Conservation (phyloP, 2,113 vertebrate genomes). For the Corvus moneduloides region DNA sequence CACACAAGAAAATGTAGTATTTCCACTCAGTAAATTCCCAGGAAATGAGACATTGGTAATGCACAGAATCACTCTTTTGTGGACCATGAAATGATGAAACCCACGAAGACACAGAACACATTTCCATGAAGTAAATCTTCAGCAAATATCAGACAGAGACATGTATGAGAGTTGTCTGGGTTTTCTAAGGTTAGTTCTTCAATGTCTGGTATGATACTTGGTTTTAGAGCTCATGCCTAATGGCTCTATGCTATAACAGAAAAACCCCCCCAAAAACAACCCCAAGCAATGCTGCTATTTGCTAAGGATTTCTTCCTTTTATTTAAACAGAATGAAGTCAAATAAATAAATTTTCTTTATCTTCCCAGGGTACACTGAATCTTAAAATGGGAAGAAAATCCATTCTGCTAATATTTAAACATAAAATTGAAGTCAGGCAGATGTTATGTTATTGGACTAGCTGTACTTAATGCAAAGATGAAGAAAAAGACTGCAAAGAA, state of each 20-base stretch:
- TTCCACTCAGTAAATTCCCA: not conserved
- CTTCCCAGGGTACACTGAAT: not conserved
- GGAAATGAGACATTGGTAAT: not conserved
- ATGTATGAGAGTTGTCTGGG: not conserved
- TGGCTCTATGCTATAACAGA: not conserved
- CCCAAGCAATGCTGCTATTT: not conserved
- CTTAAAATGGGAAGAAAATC: not conserved
- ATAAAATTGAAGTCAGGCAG: not conserved
- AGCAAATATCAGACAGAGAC: not conserved
- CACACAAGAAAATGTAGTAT: not conserved
- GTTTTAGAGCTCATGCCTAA: not conserved
- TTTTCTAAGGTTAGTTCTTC: not conserved
- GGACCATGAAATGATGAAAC: not conserved
- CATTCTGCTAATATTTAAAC: not conserved
- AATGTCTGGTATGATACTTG: not conserved
- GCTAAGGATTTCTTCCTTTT: not conserved
- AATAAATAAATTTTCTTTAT: not conserved
- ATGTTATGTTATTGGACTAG: not conserved
- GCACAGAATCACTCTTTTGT: not conserved
- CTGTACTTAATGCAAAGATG: not conserved
- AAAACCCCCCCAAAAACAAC: rapidly evolving
- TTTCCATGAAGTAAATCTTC: not conserved
- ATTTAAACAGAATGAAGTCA: not conserved
- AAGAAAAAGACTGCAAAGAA: not conserved
- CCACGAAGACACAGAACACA: not conserved